These are phyloP conservation scores for Beroe forskalii DNA, from an alignment of 37 sponge, comb jelly and placozoan genomes.

Conservation along the genomic window DNA sequence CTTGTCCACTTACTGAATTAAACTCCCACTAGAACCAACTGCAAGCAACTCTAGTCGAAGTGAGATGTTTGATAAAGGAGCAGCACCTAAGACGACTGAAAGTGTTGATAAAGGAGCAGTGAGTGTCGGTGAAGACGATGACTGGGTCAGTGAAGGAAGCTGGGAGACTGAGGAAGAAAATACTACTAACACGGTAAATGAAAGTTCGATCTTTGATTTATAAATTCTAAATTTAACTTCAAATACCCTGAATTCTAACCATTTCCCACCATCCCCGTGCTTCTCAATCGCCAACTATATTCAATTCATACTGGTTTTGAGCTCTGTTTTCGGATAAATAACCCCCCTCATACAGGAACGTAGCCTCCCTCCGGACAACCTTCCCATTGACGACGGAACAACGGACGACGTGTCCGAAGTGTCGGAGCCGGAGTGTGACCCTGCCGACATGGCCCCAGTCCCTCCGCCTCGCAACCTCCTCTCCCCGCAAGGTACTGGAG, in stretches of 20 bases:
- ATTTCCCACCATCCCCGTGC: too few relatives aligned
- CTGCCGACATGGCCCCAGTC: background rate
- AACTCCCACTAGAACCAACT: background rate
- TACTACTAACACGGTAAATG: conserved; percentile 3
- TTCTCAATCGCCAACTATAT: too few relatives aligned
- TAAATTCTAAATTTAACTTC: too few relatives aligned
- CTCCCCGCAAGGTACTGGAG: background rate
- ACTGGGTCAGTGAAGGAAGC: conserved; percentile 26
- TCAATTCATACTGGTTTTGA: too few relatives aligned
- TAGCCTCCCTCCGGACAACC: background rate
- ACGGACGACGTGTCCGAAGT: background rate
- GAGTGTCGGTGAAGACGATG: background rate
- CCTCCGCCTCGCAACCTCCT: conserved; percentile 21
- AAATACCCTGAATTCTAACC: too few relatives aligned
- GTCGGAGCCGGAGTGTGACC: background rate
- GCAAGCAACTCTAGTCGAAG: background rate
- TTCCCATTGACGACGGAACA: background rate
- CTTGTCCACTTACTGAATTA: background rate
- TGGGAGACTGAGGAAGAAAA: conserved; percentile 46
- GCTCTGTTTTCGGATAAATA: too few relatives aligned
- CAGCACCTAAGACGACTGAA: background rate
- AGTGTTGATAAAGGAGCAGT: background rate
- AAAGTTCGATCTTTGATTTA: too few relatives aligned
- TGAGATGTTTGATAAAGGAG: background rate
- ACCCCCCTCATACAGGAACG: background rate